Evolutionary conservation across 2,888 invertebrate species (phyloP), one percentile per base, ranked within the genome.

Genomic region (Xestia sexstrigata): DNA sequence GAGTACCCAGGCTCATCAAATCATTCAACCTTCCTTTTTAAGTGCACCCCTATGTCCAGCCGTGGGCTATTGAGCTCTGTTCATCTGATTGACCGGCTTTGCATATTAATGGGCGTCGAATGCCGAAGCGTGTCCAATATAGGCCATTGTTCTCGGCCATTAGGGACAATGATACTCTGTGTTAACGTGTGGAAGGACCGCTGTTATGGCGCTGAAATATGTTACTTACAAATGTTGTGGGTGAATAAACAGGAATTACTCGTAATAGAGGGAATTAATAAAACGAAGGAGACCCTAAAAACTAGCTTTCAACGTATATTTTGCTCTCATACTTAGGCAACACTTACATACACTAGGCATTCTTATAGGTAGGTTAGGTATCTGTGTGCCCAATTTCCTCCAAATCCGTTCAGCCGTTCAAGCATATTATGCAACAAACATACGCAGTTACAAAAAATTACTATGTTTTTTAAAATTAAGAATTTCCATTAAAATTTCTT

Each of bases 81-180:
- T 82, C 76, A 60, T 85, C 66, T 82, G 83, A 82, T 82, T 86
- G 82, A 82, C 86, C 77, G 42, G 55, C 62, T 82, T 86, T 86
- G 78, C 86, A 82, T 82, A 77, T 69, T 82, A 86, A 82, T 82
- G 86, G 47, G 30, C 68, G 60, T 39, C 52, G 81, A 68, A 82
- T 60, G 63, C 8, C 70, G 52, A 71, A 68, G 30, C 86, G 71
- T 76, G 86, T 58, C 69, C 83, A 86, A 82, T 82, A 76, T 49
- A 30, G 60, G 55, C 77, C 42, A 82, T 82, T 86, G 86, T 85
- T 62, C 82, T 26, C 45, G 17, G 39, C 45, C 83, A 82, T 85
- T 76, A 82, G 77, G 83, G 77, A 86, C 83, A 58, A 49, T 67
- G 83, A 82, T 86, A 82, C 78, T 62, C 60, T 65, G 71, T 66